phyloP scores from a whole-genome alignment of 2,888 invertebrate species.

The Pimpla rufipes region DNA sequence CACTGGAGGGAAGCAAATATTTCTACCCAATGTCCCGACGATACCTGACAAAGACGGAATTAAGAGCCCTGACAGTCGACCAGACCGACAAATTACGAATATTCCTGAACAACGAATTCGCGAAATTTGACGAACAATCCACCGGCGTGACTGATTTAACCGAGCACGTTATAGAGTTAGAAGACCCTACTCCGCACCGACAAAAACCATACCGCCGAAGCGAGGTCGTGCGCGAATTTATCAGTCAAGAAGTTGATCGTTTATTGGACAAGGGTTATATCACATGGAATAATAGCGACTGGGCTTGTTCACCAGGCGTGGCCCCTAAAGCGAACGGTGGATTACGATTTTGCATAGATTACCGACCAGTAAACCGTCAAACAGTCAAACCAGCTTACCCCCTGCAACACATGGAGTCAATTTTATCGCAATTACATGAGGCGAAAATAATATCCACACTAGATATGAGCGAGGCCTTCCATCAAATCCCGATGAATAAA shows the following conservation, averaged over 20 bases:
- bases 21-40: constrained; percentile 22
- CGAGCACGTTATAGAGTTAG: constrained; percentile 54
- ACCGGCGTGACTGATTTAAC: constrained; percentile 42
- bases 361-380: constrained; percentile 50
- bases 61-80: constrained; percentile 21
- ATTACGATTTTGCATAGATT: constrained; percentile 62
- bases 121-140: constrained; percentile 38
- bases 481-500: constrained; percentile 64
- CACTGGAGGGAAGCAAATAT: constrained; percentile 32
- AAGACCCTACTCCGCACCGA: constrained; percentile 36
- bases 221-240: constrained; percentile 32
- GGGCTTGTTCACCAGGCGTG: constrained; percentile 61
- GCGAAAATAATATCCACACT: constrained; percentile 68
- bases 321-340: constrained; percentile 51
- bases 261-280: constrained; percentile 49
- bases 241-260: constrained; percentile 48
- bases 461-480: constrained; percentile 69
- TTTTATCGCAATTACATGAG: constrained; percentile 52
- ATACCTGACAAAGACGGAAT: not conserved
- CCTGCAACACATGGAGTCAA: constrained; percentile 50
- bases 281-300: constrained; percentile 50
- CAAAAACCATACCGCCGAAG: constrained; percentile 55
- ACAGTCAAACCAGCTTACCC: constrained; percentile 66
- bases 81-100: constrained; percentile 17
- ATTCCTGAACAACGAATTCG: constrained; percentile 50